Conservation (phyloP, 2,113 vertebrate species). For the Hippolais icterina region DNA sequence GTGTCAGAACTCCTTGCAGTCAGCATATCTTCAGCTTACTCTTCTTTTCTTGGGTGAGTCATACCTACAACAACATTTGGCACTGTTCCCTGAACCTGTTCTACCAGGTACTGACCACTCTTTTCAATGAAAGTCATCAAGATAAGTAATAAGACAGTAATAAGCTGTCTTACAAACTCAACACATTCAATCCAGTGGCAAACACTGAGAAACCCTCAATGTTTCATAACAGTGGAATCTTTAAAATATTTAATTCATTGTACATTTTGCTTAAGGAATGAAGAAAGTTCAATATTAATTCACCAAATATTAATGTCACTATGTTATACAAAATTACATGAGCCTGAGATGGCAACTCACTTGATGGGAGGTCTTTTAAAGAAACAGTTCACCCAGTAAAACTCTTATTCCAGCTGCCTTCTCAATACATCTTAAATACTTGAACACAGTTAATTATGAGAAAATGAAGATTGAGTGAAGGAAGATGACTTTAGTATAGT, state of each 20-base stretch:
- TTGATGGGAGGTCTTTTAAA: not conserved
- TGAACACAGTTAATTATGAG: not conserved
- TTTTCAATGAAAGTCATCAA: not conserved
- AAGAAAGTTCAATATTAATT: not conserved
- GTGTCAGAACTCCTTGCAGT: not conserved
- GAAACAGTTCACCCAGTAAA: not conserved
- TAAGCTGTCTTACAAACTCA: not conserved
- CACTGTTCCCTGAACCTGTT: not conserved
- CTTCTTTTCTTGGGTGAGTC: not conserved
- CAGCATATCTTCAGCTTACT: not conserved
- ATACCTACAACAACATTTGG: not conserved
- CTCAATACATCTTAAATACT: not conserved
- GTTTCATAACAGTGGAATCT: not conserved
- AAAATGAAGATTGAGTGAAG: not conserved
- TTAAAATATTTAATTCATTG: not conserved
- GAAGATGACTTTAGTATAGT: not conserved
- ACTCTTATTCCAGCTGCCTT: not conserved
- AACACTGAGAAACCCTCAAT: not conserved
- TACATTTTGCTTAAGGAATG: not conserved
- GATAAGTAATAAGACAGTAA: not conserved
- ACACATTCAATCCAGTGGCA: not conserved
- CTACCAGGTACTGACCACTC: not conserved
- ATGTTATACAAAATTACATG: not conserved
- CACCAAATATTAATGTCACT: not conserved
- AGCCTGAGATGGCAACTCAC: not conserved